Evolutionary conservation across 2,797 vertebrate genomes (phyloP).

Genomic region (Botia almorhae): DNA sequence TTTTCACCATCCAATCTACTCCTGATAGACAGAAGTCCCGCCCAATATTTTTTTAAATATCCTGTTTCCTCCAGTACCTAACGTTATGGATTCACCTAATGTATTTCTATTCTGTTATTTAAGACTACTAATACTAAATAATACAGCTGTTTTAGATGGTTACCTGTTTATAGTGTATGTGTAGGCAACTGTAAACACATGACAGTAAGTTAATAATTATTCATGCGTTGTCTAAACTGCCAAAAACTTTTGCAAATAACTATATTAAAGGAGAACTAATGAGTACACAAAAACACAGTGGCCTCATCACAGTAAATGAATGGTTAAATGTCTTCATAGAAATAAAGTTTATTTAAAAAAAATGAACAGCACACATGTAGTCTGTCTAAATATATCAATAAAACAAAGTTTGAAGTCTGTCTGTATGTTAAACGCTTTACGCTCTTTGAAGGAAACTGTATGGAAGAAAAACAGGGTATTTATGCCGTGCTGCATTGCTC

Average conservation of each 20-base stretch:
- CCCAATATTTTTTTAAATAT: not conserved
- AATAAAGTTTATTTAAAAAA: not conserved
- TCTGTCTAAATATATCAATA: not conserved
- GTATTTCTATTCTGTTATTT: no score
- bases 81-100: not conserved
- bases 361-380: not conserved
- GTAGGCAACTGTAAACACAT: not conserved
- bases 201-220: not conserved
- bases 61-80: not conserved
- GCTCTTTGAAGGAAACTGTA: not conserved
- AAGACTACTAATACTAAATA: no score
- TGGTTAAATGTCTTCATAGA: not conserved
- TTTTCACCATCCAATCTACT: not conserved
- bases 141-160: no score
- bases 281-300: not conserved
- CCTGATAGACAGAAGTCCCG: not conserved
- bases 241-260: not conserved
- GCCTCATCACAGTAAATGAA: not conserved
- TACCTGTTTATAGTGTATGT: not conserved
- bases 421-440: not conserved
- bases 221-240: no score
- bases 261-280: no score
- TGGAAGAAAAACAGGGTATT: not conserved
- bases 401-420: conserved; percentile 14
- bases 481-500: not conserved